Percentiles rank a stretch among this genome's conserved stretches.
Conservation (phyloP, 2,888 invertebrate species). For the Leptopilina syphax region DNA sequence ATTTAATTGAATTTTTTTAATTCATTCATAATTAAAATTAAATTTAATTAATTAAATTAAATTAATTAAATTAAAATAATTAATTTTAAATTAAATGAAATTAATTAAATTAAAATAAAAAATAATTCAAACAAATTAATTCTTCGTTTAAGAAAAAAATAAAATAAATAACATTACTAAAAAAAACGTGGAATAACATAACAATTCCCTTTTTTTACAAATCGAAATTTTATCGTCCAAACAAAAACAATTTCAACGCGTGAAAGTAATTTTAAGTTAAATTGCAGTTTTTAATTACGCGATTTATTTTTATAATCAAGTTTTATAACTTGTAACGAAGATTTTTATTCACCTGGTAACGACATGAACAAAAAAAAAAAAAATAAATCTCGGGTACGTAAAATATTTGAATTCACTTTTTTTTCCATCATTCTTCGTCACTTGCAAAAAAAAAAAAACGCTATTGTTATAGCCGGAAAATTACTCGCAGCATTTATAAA, state of each 20-base stretch:
- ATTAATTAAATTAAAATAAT: too few relatives aligned
- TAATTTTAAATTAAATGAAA: too few relatives aligned
- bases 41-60: too few relatives aligned
- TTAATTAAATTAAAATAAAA: too few relatives aligned
- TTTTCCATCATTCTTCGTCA: not conserved
- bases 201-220: not conserved
- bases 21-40: too few relatives aligned
- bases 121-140: too few relatives aligned
- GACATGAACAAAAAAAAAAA: not conserved
- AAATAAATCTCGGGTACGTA: not conserved
- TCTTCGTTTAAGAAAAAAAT: too few relatives aligned
- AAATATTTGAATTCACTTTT: constrained; percentile 1
- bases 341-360: not conserved
- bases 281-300: not conserved
- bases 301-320: constrained; percentile 2
- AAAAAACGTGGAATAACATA: too few relatives aligned
- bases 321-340: constrained; percentile 11
- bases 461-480: constrained; percentile 14
- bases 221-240: not conserved
- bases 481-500: constrained; percentile 1
- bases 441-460: not conserved
- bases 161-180: too few relatives aligned
- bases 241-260: not conserved
- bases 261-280: not conserved
- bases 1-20: too few relatives aligned